These are phyloP conservation scores for Leptopterna dolabrata DNA, from an alignment of 2,888 invertebrate species.

Conservation along the genomic window DNA sequence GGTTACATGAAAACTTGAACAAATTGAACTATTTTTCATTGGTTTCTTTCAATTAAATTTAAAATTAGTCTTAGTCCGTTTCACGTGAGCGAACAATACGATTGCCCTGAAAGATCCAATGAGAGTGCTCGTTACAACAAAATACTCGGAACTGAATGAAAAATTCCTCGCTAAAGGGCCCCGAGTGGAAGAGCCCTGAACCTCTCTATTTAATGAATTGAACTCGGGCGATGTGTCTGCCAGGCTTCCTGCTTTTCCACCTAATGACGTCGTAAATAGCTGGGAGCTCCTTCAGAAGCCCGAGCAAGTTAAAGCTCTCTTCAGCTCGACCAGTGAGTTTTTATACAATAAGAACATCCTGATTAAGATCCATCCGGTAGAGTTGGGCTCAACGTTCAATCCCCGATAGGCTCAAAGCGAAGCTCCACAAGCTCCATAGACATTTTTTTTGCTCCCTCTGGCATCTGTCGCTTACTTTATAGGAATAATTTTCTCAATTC, in stretches of 20 bases:
- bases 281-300: neutral
- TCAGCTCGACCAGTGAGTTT: neutral
- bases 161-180: neutral
- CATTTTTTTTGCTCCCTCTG: too few relatives aligned
- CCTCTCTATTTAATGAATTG: constrained; percentile 23
- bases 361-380: neutral
- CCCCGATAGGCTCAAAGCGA: neutral
- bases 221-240: neutral
- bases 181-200: neutral
- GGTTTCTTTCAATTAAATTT: too few relatives aligned
- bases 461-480: too few relatives aligned
- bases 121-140: too few relatives aligned
- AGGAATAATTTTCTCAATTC: too few relatives aligned
- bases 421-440: too few relatives aligned
- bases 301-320: neutral
- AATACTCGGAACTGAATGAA: neutral
- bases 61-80: too few relatives aligned
- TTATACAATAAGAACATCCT: neutral
- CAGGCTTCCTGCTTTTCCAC: constrained; percentile 14
- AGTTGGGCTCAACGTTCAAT: neutral
- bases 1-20: too few relatives aligned
- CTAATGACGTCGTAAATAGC: constrained; percentile 7
- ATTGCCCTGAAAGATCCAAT: too few relatives aligned
- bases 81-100: too few relatives aligned
- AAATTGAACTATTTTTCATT: too few relatives aligned